Evolutionary conservation across 2,797 vertebrate species (phyloP), one percentile per base, ranked within the genome.

Genomic region (Todus mexicanus): DNA sequence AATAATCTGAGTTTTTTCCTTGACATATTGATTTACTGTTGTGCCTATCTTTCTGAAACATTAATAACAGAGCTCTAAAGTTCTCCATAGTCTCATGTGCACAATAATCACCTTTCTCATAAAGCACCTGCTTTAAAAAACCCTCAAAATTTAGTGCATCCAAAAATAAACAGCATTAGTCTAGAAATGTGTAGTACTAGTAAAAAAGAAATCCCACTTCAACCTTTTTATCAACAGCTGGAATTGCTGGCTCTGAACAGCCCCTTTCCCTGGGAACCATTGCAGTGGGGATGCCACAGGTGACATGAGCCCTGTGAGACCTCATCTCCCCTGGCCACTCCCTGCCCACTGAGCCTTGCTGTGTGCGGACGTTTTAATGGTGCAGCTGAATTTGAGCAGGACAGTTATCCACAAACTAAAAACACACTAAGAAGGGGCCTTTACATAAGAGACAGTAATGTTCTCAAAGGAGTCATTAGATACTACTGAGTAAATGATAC

Each of bases 391-490:
- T 81, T 73, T 3, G 17, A 83, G 21, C 9, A 2, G 83, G 85
- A 70, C 91, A 96, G 16, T 65, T 60, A 91, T 60, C 91, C 57
- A 84, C 69, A 90, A 89, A 69, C 35, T 50, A 75, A 84, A 95
- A 91, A 64, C 70, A 90, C 18, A 42, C 40, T 48, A 88, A 84
- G 31, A 57, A 27, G 48, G 22, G 25, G 23, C 45, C 33, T 74
- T 89, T 70, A 79, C 37, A 84, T 95, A 90, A 94, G 15, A 94
- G 73, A 37, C 56, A 64, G 70, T 57, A 89, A 91, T 31, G 56
- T 82, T 87, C 95, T 96, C 96, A 73, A 94, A 91, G 63, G 56
- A 95, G 43, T 63, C 87, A 83, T 90, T 69, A 92, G 65, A 87
- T 60, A 78, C 50, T 87, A 80, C 51, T 57, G 77, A 85, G 78